Conservation (phyloP, 1,140 invertebrate genomes). For the Neelides sp. region DNA sequence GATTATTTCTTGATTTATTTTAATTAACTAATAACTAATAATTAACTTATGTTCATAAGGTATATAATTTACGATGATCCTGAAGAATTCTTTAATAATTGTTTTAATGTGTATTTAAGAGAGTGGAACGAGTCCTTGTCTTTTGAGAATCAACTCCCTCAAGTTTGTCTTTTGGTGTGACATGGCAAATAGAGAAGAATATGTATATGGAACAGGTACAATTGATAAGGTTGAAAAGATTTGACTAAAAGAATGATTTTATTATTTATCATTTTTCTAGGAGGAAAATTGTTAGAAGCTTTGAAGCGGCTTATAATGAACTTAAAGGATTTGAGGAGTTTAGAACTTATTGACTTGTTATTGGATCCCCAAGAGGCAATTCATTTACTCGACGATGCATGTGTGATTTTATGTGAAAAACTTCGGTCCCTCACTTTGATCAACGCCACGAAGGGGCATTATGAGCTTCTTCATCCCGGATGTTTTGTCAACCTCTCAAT, state of each 20-base stretch:
- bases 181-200: conserved; percentile 45
- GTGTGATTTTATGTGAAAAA: conserved; percentile 48
- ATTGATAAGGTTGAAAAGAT: conserved; percentile 44
- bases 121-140: conserved; percentile 15
- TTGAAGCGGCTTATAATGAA: conserved; percentile 58
- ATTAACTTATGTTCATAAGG: too few relatives aligned
- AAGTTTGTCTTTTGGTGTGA: conserved; percentile 71
- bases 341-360: conserved; percentile 64
- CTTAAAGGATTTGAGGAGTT: conserved; percentile 47
- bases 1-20: too few relatives aligned
- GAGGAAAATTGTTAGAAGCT: conserved; percentile 48
- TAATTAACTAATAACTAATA: too few relatives aligned
- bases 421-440: conserved; percentile 53
- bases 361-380: conserved; percentile 53
- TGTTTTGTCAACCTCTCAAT: conserved; percentile 55
- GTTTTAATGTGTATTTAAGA: conserved; percentile 18
- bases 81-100: background rate
- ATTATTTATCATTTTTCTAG: conserved; percentile 8
- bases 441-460: conserved; percentile 59
- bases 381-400: conserved; percentile 61
- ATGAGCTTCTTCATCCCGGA: conserved; percentile 60
- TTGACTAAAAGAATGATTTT: conserved; percentile 54
- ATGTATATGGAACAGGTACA: conserved; percentile 43
- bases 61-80: too few relatives aligned
- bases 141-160: conserved; percentile 44